Percentiles rank a stretch among this genome's conserved stretches.
phyloP scores from a whole-genome alignment of 2,797 vertebrate species.

The Rhabdophis nuchalis region DNA sequence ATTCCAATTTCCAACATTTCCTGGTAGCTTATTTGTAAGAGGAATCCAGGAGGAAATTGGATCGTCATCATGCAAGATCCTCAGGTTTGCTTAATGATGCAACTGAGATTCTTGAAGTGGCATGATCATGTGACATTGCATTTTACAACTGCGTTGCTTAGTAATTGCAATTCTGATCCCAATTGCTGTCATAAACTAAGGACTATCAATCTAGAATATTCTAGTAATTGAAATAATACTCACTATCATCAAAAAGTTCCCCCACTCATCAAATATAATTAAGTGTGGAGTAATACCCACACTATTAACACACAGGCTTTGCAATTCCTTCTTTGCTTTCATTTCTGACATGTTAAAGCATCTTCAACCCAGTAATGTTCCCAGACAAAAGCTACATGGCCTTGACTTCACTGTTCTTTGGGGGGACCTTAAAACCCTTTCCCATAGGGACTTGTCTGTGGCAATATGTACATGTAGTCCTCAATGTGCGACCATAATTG shows the following conservation, averaged over 20 bases:
- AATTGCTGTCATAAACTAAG: neutral
- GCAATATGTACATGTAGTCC: neutral
- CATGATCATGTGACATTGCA: neutral
- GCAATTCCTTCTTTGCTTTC: neutral
- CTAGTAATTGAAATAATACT: neutral
- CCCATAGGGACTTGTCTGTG: neutral
- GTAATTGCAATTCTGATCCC: neutral
- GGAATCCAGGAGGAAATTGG: neutral
- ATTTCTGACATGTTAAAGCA: neutral
- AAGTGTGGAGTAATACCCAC: neutral
- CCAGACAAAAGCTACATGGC: neutral
- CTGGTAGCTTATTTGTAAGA: neutral
- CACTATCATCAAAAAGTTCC: neutral
- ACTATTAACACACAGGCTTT: neutral
- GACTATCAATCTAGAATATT: neutral
- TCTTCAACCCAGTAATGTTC: neutral
- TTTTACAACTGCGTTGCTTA: neutral
- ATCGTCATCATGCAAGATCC: neutral
- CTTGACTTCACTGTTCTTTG: neutral
- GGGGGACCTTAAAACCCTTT: neutral
- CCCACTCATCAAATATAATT: neutral
- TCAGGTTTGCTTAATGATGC: neutral
- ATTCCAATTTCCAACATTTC: neutral
- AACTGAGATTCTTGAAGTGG: neutral
- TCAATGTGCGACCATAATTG: no score